These are phyloP conservation scores for Galeopterus variegatus DNA, from an alignment of 2,113 vertebrate genomes.

Conservation along the genomic window DNA sequence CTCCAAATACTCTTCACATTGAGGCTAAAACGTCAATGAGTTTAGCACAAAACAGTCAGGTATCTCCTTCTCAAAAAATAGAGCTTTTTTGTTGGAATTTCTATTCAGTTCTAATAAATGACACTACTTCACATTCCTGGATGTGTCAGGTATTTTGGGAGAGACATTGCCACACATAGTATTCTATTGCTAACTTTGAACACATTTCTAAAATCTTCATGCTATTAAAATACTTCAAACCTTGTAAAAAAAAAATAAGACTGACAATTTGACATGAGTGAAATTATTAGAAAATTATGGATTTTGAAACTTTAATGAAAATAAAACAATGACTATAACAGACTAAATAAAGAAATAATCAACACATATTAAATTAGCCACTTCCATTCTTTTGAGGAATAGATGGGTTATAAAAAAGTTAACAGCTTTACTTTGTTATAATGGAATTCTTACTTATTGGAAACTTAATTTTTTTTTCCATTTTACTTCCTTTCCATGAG, in stretches of 20 bases:
- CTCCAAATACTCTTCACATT: not conserved
- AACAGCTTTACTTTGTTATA: not conserved
- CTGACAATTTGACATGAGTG: not conserved
- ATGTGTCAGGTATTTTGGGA: not conserved
- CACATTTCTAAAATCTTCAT: slow-evolving; percentile 52
- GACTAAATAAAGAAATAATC: not conserved
- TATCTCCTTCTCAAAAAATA: not conserved
- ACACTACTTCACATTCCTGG: not conserved
- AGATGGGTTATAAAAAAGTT: slow-evolving; percentile 28
- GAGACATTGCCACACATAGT: not conserved
- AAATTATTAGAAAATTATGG: slow-evolving; percentile 18
- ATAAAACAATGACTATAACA: slow-evolving; percentile 14
- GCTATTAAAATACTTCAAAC: slow-evolving; percentile 40
- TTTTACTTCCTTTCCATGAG: not conserved
- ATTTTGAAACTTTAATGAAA: slow-evolving; percentile 11
- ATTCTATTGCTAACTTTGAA: slow-evolving; percentile 6
- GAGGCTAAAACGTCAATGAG: not conserved
- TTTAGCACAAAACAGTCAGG: not conserved
- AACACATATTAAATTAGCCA: not conserved
- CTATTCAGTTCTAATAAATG: slow-evolving; percentile 41
- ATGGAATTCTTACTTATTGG: not conserved
- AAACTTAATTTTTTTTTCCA: not conserved
- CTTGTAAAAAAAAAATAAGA: slow-evolving; percentile 14
- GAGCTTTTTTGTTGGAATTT: slow-evolving; percentile 5
- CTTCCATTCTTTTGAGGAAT: not conserved